Evolutionary conservation across 2,888 invertebrate genomes (phyloP).

Genomic region (Sipunculus nudus): DNA sequence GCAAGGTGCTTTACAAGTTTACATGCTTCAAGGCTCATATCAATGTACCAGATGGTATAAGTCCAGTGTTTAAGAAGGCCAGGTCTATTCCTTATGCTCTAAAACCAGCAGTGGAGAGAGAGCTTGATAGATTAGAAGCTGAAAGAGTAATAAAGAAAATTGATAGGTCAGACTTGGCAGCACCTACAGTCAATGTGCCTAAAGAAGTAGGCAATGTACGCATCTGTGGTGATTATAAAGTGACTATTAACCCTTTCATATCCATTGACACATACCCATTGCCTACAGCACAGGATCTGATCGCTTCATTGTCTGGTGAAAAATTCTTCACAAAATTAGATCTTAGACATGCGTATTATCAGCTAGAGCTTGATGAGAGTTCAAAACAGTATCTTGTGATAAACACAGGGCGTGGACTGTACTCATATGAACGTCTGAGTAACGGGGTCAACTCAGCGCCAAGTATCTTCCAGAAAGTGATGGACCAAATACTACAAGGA

Average conservation of each 20-base stretch:
- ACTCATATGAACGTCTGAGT: conserved; percentile 4
- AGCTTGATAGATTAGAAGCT: too few relatives aligned
- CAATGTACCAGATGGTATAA: too few relatives aligned
- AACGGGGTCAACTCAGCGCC: neutral
- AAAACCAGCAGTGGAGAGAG: too few relatives aligned
- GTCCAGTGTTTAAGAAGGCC: too few relatives aligned
- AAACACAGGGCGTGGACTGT: too few relatives aligned
- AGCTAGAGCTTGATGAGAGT: neutral
- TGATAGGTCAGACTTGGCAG: conserved; percentile 37
- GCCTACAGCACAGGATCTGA: conserved; percentile 25
- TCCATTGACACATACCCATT: conserved; percentile 28
- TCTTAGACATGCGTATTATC: conserved; percentile 39
- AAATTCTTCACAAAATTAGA: conserved; percentile 38
- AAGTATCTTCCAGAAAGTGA: neutral
- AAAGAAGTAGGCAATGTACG: conserved; percentile 20
- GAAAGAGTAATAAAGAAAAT: too few relatives aligned
- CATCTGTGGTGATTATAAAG: conserved; percentile 32
- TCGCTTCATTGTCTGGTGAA: conserved; percentile 24
- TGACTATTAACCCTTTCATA: conserved; percentile 23
- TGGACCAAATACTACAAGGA: neutral
- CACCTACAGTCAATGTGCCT: conserved; percentile 33
- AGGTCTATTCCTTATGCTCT: too few relatives aligned
- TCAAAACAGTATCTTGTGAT: too few relatives aligned
- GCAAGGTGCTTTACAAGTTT: too few relatives aligned
- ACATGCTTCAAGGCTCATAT: too few relatives aligned